These are phyloP conservation scores for Cephus sareptanus DNA, from an alignment of 2,888 invertebrate genomes.

Conservation along the genomic window DNA sequence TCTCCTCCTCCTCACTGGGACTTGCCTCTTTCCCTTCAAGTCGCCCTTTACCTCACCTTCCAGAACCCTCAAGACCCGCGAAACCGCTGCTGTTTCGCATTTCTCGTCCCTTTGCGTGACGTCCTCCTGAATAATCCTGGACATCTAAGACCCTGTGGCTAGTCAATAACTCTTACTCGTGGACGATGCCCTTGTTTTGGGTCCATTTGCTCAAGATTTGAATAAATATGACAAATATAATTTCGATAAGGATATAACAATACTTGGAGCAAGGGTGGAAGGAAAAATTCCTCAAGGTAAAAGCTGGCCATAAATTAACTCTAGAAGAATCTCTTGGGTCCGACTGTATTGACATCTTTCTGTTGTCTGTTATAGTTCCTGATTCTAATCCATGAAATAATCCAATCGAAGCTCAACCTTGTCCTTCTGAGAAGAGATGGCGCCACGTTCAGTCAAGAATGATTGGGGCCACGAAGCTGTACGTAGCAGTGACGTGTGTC, in stretches of 20 bases:
- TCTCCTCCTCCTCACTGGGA: slow-evolving; percentile 9
- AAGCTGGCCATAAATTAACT: background rate
- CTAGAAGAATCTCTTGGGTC: background rate
- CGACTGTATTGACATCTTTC: background rate
- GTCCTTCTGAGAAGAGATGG: background rate
- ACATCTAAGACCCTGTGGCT: background rate
- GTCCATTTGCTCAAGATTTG: background rate
- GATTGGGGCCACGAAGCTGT: background rate
- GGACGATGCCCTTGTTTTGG: background rate
- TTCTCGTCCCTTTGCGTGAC: background rate
- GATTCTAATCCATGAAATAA: background rate
- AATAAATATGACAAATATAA: too few relatives aligned
- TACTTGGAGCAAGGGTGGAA: background rate
- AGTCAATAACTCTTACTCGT: background rate
- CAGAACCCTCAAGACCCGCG: background rate
- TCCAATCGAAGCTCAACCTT: background rate
- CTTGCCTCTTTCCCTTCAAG: slow-evolving; percentile 10
- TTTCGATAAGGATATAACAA: background rate
- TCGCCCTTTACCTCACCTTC: background rate
- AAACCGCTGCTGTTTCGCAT: background rate
- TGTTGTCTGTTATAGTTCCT: background rate
- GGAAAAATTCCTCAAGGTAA: background rate
- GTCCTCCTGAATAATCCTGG: background rate
- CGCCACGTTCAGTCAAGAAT: background rate
- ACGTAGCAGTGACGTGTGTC: background rate